Base-by-base conservation (phyloP, 2,888 invertebrate species). In the Drosophila helvetica region DNA sequence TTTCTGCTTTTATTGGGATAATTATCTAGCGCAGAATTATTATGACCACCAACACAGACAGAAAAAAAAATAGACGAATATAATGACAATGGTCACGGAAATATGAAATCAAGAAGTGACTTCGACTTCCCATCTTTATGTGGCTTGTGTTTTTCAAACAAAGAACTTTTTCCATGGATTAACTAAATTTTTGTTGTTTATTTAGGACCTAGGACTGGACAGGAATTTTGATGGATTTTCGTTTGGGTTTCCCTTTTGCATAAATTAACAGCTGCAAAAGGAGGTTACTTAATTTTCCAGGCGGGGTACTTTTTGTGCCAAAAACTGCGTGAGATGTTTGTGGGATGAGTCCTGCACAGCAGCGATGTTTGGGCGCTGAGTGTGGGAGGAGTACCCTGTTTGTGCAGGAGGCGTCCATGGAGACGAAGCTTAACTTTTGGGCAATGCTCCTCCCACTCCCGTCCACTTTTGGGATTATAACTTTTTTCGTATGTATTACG, bases 21-120 rank as follows among this genome's bases (percentile, higher is more conserved):
- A 62, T 62, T 62, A 48, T 30, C 58, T 59, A n/a, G 38, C 38
- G 38, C 15, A 38, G n/a, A 38, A 38, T 38, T 38, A 38, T 38
- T 38, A n/a, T 38, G 38, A 38, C 38, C 38, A 38, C 38, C 6
- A 15, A 33, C 33, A 33, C 17, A 42, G 9, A 18, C 25, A 64
- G 17, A 42, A 47, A 43, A n/a, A 52, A 22, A 47, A 47, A 48
- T 17, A 51, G 18, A 22, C 22, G 33, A 30, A 43, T 72, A 78
- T 89, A 88, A 89, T 89, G 80, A 75, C 79, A 69, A 63, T 61
- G 61, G 90, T 90, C 90, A 90, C 90, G 90, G 81, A 89, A 90
- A 84, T 77, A 78, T 77, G 86, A 77, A 90, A 90, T 90, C 81
- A 90, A 77, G 65, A 38, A 38, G 48, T 67, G 68, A 51, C 57